Evolutionary conservation across 1,140 invertebrate genomes (phyloP).

Genomic region (Medauroidea extradentata): DNA sequence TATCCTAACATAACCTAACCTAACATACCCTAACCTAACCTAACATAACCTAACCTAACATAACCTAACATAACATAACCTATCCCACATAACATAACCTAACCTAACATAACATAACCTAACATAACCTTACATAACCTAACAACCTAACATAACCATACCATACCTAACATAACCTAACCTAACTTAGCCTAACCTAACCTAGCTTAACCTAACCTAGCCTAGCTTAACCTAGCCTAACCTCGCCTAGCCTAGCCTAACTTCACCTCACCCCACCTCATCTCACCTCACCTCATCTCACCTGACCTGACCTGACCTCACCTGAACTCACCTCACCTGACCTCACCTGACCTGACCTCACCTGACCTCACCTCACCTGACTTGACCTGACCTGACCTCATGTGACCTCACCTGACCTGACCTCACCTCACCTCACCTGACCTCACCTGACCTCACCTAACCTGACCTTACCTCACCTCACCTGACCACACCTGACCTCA

Average conservation of each 20-base stretch:
- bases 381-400: constrained; percentile 24
- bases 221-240: no score
- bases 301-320: constrained; percentile 22
- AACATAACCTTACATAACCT: no score
- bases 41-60: no score
- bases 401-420: constrained; percentile 21
- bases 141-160: no score
- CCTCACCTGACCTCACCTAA: constrained; percentile 22
- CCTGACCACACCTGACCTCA: constrained; percentile 22
- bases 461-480: constrained; percentile 21
- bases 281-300: constrained; percentile 18
- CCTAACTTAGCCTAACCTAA: no score
- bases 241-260: no score
- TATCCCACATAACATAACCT: no score
- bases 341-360: constrained; percentile 21
- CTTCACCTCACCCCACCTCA: constrained; percentile 20
- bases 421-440: constrained; percentile 21
- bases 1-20: no score
- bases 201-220: constrained; percentile 22
- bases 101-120: no score
- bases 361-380: constrained; percentile 27
- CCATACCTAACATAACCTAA: no score
- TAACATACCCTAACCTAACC: no score
- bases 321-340: constrained; percentile 21
- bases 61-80: no score